Conservation (phyloP, 2,888 invertebrate genomes). For the Myathropa florea region DNA sequence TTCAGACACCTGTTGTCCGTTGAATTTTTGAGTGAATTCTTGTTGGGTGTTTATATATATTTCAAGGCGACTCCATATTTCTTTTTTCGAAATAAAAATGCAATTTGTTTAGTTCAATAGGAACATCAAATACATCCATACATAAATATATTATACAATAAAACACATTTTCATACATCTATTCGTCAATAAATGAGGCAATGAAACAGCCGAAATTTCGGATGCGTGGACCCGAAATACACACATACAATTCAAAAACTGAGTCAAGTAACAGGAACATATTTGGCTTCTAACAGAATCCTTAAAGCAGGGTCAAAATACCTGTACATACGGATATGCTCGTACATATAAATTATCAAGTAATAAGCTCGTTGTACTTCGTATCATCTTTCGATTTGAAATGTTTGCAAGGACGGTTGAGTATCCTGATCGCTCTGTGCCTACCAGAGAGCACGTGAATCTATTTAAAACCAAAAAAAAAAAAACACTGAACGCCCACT, state of each 20-base stretch:
- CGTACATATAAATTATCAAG: background rate
- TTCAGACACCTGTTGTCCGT: no score
- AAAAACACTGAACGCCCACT: background rate
- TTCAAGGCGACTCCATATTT: background rate
- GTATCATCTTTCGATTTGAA: background rate
- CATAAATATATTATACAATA: background rate
- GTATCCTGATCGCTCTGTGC: background rate
- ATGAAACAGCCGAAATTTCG: background rate
- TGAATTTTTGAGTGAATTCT: no score
- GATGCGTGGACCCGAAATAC: background rate
- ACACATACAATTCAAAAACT: background rate
- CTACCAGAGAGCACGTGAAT: background rate
- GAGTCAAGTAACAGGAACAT: slow-evolving; percentile 24
- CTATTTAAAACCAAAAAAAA: background rate
- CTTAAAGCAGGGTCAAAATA: background rate
- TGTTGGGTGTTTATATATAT: no score
- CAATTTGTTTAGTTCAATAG: background rate
- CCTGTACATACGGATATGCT: background rate
- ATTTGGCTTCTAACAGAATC: background rate
- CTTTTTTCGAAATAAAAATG: background rate
- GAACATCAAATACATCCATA: slow-evolving; percentile 3
- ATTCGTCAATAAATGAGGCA: background rate
- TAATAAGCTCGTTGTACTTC: background rate
- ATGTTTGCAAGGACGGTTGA: background rate
- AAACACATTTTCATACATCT: background rate